Conservation (phyloP, 1,140 invertebrate genomes). For the Eurosta solidaginis region DNA sequence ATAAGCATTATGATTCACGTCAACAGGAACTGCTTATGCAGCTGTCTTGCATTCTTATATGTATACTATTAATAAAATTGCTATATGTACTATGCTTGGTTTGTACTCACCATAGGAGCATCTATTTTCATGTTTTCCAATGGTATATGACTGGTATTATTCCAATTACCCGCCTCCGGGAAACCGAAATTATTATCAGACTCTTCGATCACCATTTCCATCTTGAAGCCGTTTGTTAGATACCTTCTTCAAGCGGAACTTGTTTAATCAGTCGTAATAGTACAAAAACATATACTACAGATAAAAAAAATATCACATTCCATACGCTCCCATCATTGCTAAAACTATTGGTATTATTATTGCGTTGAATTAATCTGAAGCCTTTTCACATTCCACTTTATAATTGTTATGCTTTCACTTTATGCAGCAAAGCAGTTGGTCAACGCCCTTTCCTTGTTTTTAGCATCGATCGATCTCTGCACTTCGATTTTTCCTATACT, state of each 20-base stretch:
- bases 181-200: slow-evolving; percentile 57
- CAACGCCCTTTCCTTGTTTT: slow-evolving; percentile 19
- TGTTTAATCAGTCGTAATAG: neutral
- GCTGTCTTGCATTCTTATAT: too few relatives aligned
- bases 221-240: neutral
- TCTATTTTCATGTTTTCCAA: slow-evolving; percentile 79
- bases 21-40: too few relatives aligned
- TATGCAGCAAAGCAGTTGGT: neutral
- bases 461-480: neutral
- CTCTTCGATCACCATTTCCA: slow-evolving; percentile 29
- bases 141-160: slow-evolving; percentile 63
- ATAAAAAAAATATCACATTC: slow-evolving; percentile 4
- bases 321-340: neutral
- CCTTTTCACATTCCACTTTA: neutral
- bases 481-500: slow-evolving; percentile 35
- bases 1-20: too few relatives aligned
- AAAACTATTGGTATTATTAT: slow-evolving; percentile 12
- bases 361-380: neutral
- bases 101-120: slow-evolving; percentile 72
- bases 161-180: slow-evolving; percentile 64
- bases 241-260: neutral
- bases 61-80: too few relatives aligned
- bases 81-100: neutral
- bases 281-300: neutral
- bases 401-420: neutral